Conservation (phyloP, 2,797 vertebrate genomes). For the Anas acuta region DNA sequence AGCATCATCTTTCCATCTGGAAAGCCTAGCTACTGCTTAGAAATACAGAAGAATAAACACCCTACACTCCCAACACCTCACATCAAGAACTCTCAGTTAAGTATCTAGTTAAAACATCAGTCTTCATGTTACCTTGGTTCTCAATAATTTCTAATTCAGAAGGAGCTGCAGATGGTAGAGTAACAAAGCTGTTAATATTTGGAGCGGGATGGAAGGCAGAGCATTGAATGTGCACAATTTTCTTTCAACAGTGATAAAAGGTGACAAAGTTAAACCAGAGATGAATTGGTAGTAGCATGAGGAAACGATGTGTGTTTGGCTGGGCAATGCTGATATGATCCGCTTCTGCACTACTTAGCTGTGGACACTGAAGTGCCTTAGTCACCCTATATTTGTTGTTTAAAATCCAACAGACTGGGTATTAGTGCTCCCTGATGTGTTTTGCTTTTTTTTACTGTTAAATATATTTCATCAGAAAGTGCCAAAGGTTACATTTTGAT, state of each 20-base stretch:
- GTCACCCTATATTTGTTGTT: neutral
- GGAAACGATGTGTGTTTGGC: neutral
- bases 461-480: neutral
- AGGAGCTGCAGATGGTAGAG: fast-evolving
- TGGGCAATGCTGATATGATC: neutral
- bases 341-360: neutral
- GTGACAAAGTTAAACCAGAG: neutral
- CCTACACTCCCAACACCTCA: neutral
- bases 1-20: slow-evolving; percentile 3
- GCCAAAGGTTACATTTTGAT: neutral
- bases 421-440: neutral
- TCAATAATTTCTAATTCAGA: neutral
- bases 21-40: neutral
- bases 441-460: neutral
- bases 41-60: neutral
- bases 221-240: neutral
- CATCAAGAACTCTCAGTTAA: neutral
- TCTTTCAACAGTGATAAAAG: neutral
- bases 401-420: neutral
- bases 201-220: neutral
- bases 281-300: neutral
- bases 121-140: neutral
- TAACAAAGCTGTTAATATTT: neutral
- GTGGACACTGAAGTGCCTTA: neutral
- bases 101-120: neutral